These are phyloP conservation scores for Mechanitis mazaeus DNA, from an alignment of 2,888 invertebrate genomes.

Conservation along the genomic window DNA sequence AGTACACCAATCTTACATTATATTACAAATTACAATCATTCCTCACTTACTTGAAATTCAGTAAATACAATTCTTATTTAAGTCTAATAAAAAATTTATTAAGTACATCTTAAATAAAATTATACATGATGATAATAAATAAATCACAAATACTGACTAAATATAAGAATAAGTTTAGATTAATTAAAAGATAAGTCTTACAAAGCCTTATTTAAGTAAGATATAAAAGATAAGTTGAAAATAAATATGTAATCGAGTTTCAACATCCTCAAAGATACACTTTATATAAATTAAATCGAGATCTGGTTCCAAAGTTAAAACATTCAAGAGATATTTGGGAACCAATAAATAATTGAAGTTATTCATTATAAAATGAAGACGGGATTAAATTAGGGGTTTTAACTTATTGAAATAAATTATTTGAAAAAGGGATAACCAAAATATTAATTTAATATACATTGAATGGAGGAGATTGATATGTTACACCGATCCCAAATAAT, in stretches of 20 bases:
- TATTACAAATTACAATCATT: constrained; percentile 56
- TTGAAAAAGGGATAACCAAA: too few species aligned
- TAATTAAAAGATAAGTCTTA: background rate
- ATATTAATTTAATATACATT: too few species aligned
- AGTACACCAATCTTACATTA: constrained; percentile 60
- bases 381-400: too few species aligned
- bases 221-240: background rate
- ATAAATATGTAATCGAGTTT: background rate
- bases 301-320: background rate
- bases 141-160: too few species aligned
- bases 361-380: too few species aligned
- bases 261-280: background rate
- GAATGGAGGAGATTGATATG: too few species aligned
- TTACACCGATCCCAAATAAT: too few species aligned
- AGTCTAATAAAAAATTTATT: background rate
- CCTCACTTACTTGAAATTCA: constrained; percentile 40
- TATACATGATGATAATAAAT: too few species aligned
- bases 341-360: too few species aligned
- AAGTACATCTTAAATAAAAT: background rate
- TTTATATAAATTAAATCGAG: background rate
- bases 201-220: too few species aligned
- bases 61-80: constrained; percentile 20
- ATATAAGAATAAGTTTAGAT: too few species aligned
- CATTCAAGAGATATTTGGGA: background rate
- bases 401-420: too few species aligned